Conservation (phyloP, 2,113 vertebrate species). For the Phylloscopus trochiloides region DNA sequence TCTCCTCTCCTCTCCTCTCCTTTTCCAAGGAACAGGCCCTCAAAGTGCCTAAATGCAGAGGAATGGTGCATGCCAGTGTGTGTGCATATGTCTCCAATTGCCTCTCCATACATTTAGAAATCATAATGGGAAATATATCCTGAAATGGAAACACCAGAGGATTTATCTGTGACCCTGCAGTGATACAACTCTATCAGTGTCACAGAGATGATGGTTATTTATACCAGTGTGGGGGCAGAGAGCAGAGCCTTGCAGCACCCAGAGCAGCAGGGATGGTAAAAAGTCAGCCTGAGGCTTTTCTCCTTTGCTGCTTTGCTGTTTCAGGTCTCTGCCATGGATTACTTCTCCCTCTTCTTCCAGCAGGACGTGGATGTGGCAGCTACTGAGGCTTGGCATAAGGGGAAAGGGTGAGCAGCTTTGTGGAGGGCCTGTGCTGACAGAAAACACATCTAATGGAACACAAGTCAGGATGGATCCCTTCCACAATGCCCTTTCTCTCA, state of each 20-base stretch:
- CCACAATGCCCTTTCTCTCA: not conserved
- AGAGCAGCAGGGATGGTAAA: not conserved
- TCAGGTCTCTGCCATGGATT: not conserved
- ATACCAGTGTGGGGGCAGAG: not conserved
- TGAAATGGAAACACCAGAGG: not conserved
- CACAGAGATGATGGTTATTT: not conserved
- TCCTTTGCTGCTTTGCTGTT: not conserved
- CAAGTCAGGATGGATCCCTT: not conserved
- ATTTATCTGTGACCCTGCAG: not conserved
- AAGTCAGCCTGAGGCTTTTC: not conserved
- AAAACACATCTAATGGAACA: not conserved
- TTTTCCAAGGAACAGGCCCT: not conserved
- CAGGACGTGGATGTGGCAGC: not conserved
- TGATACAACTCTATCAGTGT: not conserved
- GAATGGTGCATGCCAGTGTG: not conserved
- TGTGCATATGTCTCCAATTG: not conserved
- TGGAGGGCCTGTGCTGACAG: accelerated
- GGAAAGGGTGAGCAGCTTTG: not conserved
- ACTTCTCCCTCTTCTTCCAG: not conserved
- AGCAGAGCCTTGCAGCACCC: not conserved
- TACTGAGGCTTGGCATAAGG: accelerated
- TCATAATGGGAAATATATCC: not conserved
- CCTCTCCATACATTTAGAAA: not conserved
- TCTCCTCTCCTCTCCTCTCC: too few relatives aligned
- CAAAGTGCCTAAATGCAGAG: not conserved